phyloP scores from a whole-genome alignment of 2,797 vertebrate genomes.

The Schizopygopsis malacanthus region DNA sequence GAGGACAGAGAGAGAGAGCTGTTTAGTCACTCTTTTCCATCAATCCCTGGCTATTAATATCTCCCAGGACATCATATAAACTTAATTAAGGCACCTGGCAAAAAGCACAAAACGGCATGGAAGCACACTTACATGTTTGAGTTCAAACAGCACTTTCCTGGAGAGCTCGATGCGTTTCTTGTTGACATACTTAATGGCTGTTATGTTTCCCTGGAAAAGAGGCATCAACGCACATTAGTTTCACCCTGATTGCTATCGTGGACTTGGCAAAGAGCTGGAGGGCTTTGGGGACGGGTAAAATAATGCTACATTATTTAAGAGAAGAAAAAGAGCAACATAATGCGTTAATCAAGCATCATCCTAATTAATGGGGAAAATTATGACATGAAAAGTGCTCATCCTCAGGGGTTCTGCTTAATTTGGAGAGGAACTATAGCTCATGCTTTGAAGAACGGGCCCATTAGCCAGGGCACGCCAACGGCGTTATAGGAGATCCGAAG shows the following conservation, averaged over 20 bases:
- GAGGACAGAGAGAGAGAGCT: neutral
- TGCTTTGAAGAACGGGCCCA: neutral
- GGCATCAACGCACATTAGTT: conserved; percentile 46
- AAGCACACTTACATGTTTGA: conserved; percentile 85
- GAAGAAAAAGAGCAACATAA: conserved; percentile 10
- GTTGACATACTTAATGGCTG: conserved; percentile 89
- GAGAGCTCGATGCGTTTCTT: conserved; percentile 90
- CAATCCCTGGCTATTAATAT: conserved; percentile 27
- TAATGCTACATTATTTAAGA: neutral
- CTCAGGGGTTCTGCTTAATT: conserved; percentile 11
- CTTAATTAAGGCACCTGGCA: conserved; percentile 30
- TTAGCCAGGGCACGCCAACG: neutral
- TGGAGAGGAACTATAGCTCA: neutral
- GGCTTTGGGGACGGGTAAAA: neutral
- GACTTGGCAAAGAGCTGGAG: conserved; percentile 2
- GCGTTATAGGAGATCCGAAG: neutral
- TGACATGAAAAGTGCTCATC: conserved; percentile 7
- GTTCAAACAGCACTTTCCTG: conserved; percentile 87
- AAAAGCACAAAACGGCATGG: conserved; percentile 1
- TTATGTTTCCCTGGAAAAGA: conserved; percentile 85
- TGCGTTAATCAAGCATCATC: conserved; percentile 8
- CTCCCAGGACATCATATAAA: conserved; percentile 40
- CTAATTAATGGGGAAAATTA: conserved; percentile 22
- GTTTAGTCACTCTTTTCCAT: conserved; percentile 28
- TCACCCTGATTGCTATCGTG: conserved; percentile 9